Evolutionary conservation across 2,797 vertebrate genomes (phyloP), one percentile per base, ranked within the genome.

Genomic region (Delichon dasypus): DNA sequence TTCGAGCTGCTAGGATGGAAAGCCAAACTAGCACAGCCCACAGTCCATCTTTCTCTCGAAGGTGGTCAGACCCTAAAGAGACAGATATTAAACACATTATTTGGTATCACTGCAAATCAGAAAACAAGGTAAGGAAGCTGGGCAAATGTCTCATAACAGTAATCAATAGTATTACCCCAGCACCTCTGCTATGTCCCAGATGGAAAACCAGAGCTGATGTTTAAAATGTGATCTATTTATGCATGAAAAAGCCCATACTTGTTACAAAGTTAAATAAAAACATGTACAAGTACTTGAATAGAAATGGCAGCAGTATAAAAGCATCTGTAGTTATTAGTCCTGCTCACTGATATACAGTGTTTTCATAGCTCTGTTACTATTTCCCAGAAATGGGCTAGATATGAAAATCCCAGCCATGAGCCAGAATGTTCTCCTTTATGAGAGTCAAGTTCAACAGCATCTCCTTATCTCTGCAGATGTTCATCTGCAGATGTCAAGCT

Each of bases 11-110:
- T 82, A 99, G 98, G 86, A 99, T 99, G 92, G 99, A 99, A 93
- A 99, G 97, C 99, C 99, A 99, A 85, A 99, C 97, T 95, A 99
- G 96, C 92, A 99, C 99, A 18, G 99, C 98, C 99, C 99, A 99
- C 53, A 99, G 96, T 51, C 99, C 99, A 32, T 99, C 99, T 94
- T 99, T 99, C 96, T 99, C 99, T 77, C 99, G 98, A 90, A 99
- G 99, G 96, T 99, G 99, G 96, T 99, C 99, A 38, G 99, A 99
- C 45, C 99, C 99, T 99, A 91, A 25, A 55, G 71, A 92, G 60
- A 96, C 38, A 96, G 13, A 94, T 12, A 38, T 21, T 86, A 92
- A 72, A 16, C 18, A 51, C 21, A 48, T 79, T 80, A 75, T 47
- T 90, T 55, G 27, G 10, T 51, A 88, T 65, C 51, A 65, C 25